Percentiles rank a stretch among this genome's conserved stretches.
phyloP scores from a whole-genome alignment of 2,113 vertebrate species.

The Triplophysa siluroides region DNA sequence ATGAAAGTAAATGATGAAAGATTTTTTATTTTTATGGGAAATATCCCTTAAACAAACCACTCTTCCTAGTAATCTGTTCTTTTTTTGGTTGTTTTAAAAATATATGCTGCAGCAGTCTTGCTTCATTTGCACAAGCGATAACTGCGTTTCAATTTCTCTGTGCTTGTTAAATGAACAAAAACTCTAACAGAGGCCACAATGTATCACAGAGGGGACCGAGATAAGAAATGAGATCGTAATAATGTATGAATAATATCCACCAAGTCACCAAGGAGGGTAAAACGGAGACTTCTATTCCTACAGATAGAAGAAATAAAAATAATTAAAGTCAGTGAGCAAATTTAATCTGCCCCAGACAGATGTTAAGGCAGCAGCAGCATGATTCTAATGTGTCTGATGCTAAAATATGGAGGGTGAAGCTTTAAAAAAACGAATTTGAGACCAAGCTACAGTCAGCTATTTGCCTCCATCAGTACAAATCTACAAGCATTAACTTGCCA shows the following conservation, averaged over 20 bases:
- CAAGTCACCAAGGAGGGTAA: neutral
- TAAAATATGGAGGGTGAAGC: constrained; percentile 12
- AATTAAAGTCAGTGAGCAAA: constrained; percentile 6
- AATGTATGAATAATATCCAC: constrained; percentile 2
- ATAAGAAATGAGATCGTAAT: constrained; percentile 24
- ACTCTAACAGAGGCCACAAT: neutral
- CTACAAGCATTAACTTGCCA: constrained; percentile 14
- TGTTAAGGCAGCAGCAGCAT: constrained; percentile 6
- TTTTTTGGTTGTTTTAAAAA: constrained; percentile 1
- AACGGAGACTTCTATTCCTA: neutral
- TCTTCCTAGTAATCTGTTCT: neutral
- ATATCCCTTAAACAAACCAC: no score
- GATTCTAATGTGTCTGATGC: constrained; percentile 21
- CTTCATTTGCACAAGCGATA: neutral
- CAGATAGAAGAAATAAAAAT: neutral
- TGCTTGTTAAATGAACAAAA: constrained; percentile 27
- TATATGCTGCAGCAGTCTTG: neutral
- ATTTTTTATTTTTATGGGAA: no score
- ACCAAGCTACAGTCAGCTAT: neutral
- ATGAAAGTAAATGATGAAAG: no score
- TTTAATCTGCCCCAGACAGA: constrained; percentile 19
- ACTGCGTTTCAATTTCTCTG: neutral
- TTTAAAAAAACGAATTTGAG: neutral
- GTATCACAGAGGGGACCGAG: constrained; percentile 1
- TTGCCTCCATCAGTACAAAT: constrained; percentile 21